phyloP scores from a whole-genome alignment of 2,113 vertebrate genomes.

The Lepisosteus osseus region DNA sequence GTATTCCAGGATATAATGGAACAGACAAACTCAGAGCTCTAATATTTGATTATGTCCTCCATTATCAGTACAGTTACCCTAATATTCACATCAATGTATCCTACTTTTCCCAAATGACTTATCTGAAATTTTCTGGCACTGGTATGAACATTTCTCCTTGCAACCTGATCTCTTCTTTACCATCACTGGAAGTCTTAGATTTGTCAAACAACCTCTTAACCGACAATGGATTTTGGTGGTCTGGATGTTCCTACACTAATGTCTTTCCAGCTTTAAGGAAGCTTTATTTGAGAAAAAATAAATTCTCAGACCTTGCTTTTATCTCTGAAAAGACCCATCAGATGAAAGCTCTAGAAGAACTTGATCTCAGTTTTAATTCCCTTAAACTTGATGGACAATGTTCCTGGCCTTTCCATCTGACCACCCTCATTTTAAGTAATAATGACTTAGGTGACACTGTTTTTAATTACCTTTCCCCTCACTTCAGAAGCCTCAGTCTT shows the following conservation, averaged over 20 bases:
- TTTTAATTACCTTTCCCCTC: slow-evolving; percentile 44
- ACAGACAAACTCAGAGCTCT: neutral
- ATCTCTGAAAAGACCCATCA: slow-evolving; percentile 41
- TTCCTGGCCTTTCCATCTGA: slow-evolving; percentile 48
- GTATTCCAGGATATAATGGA: neutral
- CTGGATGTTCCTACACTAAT: slow-evolving; percentile 30
- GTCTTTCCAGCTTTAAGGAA: slow-evolving; percentile 46
- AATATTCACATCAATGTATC: slow-evolving; percentile 5
- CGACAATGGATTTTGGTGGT: slow-evolving; percentile 55
- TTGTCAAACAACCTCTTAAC: slow-evolving; percentile 54
- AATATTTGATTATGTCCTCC: slow-evolving; percentile 2
- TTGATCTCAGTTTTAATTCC: slow-evolving; percentile 57
- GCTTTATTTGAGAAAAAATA: slow-evolving; percentile 50
- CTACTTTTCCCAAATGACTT: neutral
- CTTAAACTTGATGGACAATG: slow-evolving; percentile 28
- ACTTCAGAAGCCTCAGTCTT: slow-evolving; percentile 47
- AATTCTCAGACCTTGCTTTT: slow-evolving; percentile 39
- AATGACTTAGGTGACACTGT: slow-evolving; percentile 49
- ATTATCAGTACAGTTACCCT: slow-evolving; percentile 8
- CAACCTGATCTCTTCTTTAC: slow-evolving; percentile 43
- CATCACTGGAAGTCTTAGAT: slow-evolving; percentile 45
- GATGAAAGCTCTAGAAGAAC: slow-evolving; percentile 42
- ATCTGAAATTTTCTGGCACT: slow-evolving; percentile 7
- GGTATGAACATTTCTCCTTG: slow-evolving; percentile 14
- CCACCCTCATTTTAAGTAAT: slow-evolving; percentile 40